phyloP scores from a whole-genome alignment of 1,140 invertebrate genomes.

The Drosophila lacertosa region DNA sequence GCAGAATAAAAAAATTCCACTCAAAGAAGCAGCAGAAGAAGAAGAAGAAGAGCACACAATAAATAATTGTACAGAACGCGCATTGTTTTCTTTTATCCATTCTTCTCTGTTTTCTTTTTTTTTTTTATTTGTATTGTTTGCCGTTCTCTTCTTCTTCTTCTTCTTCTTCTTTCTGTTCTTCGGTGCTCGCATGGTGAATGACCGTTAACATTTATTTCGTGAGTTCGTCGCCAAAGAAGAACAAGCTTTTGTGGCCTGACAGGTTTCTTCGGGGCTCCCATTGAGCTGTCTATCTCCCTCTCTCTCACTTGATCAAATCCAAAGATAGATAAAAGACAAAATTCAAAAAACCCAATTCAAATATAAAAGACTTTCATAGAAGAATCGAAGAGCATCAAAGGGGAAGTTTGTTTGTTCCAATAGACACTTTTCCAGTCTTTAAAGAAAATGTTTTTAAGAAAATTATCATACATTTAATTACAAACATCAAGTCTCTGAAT shows the following conservation, averaged over 20 bases:
- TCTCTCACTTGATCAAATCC: slow-evolving; percentile 16
- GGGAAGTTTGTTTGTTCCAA: no score
- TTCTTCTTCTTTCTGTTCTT: slow-evolving; percentile 3
- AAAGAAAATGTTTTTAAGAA: no score
- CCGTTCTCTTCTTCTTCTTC: background rate
- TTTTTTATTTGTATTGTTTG: background rate
- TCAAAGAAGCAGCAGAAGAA: slow-evolving; percentile 5
- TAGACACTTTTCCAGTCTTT: no score
- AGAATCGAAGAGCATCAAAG: background rate
- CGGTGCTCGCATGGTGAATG: slow-evolving; percentile 59
- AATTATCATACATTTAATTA: no score
- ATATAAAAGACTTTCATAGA: no score
- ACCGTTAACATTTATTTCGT: slow-evolving; percentile 75
- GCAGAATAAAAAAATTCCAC: slow-evolving; percentile 1
- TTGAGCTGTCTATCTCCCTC: slow-evolving; percentile 31
- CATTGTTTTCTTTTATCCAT: slow-evolving; percentile 34
- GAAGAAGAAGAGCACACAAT: slow-evolving; percentile 21
- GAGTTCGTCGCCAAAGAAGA: slow-evolving; percentile 60
- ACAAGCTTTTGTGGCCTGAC: slow-evolving; percentile 50
- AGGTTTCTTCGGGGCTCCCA: slow-evolving; percentile 46
- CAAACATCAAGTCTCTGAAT: no score
- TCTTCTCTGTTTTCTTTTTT: background rate
- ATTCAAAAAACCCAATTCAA: no score
- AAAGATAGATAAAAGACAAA: slow-evolving; percentile 10
- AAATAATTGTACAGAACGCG: slow-evolving; percentile 39